These are phyloP conservation scores for Hiodon tergisus DNA, from an alignment of 2,113 vertebrate species.

Conservation along the genomic window DNA sequence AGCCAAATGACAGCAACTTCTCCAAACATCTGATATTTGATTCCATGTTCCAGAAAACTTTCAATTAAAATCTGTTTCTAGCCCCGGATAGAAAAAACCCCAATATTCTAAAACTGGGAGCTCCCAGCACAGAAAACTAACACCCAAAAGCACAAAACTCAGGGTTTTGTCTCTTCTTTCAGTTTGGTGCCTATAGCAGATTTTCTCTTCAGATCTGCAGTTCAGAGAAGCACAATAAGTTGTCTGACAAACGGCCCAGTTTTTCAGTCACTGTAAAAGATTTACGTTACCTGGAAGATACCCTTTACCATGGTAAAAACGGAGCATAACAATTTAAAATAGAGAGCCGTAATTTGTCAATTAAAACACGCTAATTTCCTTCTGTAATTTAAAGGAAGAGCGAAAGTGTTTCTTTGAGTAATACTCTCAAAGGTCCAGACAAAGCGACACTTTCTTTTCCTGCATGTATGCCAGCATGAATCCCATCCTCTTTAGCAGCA, in stretches of 20 bases:
- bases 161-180: too few relatives aligned
- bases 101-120: too few relatives aligned
- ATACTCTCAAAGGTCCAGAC: slow-evolving; percentile 56
- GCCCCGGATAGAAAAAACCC: too few relatives aligned
- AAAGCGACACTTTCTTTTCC: slow-evolving; percentile 69
- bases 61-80: too few relatives aligned
- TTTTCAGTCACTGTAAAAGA: neutral
- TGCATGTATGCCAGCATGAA: slow-evolving; percentile 77
- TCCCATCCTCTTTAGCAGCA: slow-evolving; percentile 65
- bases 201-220: slow-evolving; percentile 17
- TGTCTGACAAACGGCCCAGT: too few relatives aligned
- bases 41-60: too few relatives aligned
- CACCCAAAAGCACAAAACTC: too few relatives aligned
- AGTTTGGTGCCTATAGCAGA: neutral
- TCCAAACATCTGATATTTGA: too few relatives aligned
- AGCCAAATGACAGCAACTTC: too few relatives aligned
- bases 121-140: too few relatives aligned
- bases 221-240: slow-evolving; percentile 37
- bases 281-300: too few relatives aligned
- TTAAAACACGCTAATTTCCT: slow-evolving; percentile 36
- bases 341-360: neutral
- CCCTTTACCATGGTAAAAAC: too few relatives aligned
- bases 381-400: slow-evolving; percentile 56
- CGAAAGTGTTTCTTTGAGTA: slow-evolving; percentile 36
- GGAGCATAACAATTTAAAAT: neutral